These are phyloP conservation scores for Calycopis cecrops DNA, from an alignment of 1,140 invertebrate species.

Conservation along the genomic window DNA sequence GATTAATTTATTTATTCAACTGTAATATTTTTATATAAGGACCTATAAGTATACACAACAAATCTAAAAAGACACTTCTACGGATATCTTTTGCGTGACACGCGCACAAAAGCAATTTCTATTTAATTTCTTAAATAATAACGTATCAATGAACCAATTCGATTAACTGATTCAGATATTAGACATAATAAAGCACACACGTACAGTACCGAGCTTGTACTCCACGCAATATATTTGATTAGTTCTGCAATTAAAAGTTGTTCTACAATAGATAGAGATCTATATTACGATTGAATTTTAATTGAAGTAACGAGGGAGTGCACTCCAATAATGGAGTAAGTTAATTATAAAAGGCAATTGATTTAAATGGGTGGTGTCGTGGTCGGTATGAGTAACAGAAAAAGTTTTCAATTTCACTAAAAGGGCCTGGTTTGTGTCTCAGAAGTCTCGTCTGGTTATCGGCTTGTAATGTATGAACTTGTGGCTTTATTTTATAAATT, in stretches of 20 bases:
- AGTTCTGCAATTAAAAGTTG: conserved; percentile 17
- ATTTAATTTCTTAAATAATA: no score
- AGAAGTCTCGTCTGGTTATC: conserved; percentile 75
- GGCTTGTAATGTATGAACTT: conserved; percentile 74
- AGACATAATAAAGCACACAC: no score
- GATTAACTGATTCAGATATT: no score
- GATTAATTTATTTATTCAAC: no score
- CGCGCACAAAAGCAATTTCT: no score
- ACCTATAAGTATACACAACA: no score
- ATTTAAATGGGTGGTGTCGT: conserved; percentile 69
- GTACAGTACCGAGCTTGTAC: no score
- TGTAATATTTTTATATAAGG: no score
- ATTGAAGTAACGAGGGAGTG: conserved; percentile 60
- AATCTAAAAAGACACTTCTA: no score
- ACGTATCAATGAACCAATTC: no score
- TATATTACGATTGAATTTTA: conserved; percentile 62
- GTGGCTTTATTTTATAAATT: conserved; percentile 72
- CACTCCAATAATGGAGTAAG: conserved; percentile 67
- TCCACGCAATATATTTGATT: conserved; percentile 4
- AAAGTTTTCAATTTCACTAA: conserved; percentile 77
- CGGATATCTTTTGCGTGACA: no score
- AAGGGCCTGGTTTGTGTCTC: conserved; percentile 76
- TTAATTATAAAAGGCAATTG: conserved; percentile 74
- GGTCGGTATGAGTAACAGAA: conserved; percentile 70
- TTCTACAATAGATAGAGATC: conserved; percentile 47